Evolutionary conservation across 2,113 vertebrate genomes (phyloP).

Genomic region (Nanger granti): DNA sequence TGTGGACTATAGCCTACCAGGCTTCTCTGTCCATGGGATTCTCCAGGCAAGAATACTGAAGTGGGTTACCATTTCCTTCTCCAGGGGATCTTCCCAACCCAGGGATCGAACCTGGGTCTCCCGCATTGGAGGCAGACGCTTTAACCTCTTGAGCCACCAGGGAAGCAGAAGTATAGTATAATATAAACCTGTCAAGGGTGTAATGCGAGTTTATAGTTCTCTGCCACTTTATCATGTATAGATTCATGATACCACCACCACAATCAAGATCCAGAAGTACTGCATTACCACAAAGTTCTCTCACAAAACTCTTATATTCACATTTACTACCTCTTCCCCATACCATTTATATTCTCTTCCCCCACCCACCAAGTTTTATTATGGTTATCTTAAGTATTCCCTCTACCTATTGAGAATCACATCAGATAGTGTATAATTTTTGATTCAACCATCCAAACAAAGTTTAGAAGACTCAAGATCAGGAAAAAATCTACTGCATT

Average conservation of each 20-base stretch:
- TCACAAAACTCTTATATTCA: neutral
- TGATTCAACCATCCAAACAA: neutral
- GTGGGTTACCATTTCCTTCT: neutral
- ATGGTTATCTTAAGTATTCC: neutral
- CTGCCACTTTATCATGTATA: neutral
- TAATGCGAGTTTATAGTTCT: neutral
- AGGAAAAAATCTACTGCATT: neutral
- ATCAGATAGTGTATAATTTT: neutral
- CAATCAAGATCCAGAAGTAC: neutral
- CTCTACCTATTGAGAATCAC: neutral
- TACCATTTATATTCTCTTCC: neutral
- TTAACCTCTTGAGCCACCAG: neutral
- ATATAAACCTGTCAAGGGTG: neutral
- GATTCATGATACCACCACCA: neutral
- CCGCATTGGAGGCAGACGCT: neutral
- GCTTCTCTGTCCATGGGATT: neutral
- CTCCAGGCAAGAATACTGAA: neutral
- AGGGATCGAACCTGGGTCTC: fast-evolving
- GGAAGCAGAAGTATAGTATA: neutral
- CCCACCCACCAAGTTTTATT: neutral
- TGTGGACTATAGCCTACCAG: neutral
- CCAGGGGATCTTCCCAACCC: neutral
- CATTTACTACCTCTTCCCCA: neutral
- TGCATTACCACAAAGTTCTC: neutral
- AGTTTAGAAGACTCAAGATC: neutral